phyloP scores from a whole-genome alignment of 2,888 invertebrate genomes.

The Tridacna crocea region DNA sequence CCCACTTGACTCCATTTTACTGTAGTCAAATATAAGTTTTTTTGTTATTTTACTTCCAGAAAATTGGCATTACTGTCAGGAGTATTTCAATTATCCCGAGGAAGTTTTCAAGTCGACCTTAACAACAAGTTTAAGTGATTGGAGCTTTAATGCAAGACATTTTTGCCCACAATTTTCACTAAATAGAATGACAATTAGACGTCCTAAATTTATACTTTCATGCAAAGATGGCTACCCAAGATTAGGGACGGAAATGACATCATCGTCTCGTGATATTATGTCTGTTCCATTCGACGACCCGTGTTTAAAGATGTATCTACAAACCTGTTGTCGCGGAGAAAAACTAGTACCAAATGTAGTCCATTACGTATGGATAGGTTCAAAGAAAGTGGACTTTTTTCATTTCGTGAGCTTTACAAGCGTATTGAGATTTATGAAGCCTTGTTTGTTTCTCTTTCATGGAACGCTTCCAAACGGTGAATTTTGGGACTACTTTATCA shows the following conservation, averaged over 20 bases:
- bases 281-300: not conserved
- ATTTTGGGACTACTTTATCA: not conserved
- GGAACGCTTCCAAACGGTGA: not conserved
- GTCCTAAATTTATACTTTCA: not conserved
- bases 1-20: too few relatives aligned
- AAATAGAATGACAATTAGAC: not conserved
- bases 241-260: not conserved
- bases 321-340: not conserved
- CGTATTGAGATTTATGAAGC: not conserved
- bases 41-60: too few relatives aligned
- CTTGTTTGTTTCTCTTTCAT: slow-evolving; percentile 3
- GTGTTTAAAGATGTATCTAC: not conserved
- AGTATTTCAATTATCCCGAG: not conserved
- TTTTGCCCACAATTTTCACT: not conserved
- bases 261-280: not conserved
- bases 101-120: not conserved
- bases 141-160: not conserved
- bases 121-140: not conserved
- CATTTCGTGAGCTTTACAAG: not conserved
- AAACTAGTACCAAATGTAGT: not conserved
- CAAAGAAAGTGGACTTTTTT: not conserved
- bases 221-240: not conserved
- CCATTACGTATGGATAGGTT: not conserved
- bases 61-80: not conserved
- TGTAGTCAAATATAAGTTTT: too few relatives aligned